phyloP scores from a whole-genome alignment of 2,797 vertebrate species.

The Orientallactaga sibirica region DNA sequence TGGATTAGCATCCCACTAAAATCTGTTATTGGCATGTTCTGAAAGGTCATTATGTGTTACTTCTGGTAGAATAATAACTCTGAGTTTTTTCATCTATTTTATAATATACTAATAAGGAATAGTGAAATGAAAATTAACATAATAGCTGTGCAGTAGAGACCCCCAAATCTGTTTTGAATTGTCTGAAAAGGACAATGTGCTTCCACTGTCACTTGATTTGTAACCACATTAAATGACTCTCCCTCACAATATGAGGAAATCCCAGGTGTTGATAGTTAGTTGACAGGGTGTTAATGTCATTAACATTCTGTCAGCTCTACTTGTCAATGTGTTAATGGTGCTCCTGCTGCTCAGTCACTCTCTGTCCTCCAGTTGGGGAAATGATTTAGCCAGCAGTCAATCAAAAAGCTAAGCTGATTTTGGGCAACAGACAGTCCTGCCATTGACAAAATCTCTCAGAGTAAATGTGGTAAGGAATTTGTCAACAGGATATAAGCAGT shows the following conservation, averaged over 20 bases:
- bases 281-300: slow-evolving; percentile 84
- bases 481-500: slow-evolving; percentile 53
- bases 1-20: slow-evolving; percentile 47
- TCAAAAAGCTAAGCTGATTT: slow-evolving; percentile 69
- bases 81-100: slow-evolving; percentile 34
- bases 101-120: slow-evolving; percentile 59
- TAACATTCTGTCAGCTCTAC: slow-evolving; percentile 72
- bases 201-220: slow-evolving; percentile 68
- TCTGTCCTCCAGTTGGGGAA: slow-evolving; percentile 56
- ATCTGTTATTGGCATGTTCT: slow-evolving; percentile 38
- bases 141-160: slow-evolving; percentile 3
- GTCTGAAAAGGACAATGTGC: slow-evolving; percentile 61
- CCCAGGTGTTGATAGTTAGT: slow-evolving; percentile 76
- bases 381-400: slow-evolving; percentile 76
- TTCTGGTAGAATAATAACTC: background rate
- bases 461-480: slow-evolving; percentile 62
- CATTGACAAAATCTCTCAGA: slow-evolving; percentile 58
- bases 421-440: slow-evolving; percentile 29
- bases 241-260: slow-evolving; percentile 70
- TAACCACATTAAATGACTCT: slow-evolving; percentile 72
- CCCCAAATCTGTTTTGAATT: slow-evolving; percentile 23
- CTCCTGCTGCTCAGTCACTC: slow-evolving; percentile 77
- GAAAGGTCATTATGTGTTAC: slow-evolving; percentile 32
- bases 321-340: slow-evolving; percentile 73
- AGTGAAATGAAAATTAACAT: slow-evolving; percentile 17